phyloP scores from a whole-genome alignment of 1,140 invertebrate genomes.

The Bombus sibiricus region DNA sequence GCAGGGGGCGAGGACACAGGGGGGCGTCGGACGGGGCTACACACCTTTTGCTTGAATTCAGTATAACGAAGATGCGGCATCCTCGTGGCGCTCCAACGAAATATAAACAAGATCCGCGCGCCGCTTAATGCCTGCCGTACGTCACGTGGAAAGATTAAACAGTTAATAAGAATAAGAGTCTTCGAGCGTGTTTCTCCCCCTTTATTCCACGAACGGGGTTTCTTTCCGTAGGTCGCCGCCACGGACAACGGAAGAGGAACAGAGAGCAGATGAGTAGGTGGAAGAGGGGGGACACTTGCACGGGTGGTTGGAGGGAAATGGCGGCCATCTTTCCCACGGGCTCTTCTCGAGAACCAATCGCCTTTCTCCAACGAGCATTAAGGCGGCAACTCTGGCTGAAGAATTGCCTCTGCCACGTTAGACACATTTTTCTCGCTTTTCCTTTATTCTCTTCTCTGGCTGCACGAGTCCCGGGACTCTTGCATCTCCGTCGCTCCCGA shows the following conservation, averaged over 20 bases:
- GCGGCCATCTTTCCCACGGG: slow-evolving; percentile 82
- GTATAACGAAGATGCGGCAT: slow-evolving; percentile 65
- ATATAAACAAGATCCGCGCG: slow-evolving; percentile 79
- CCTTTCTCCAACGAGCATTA: slow-evolving; percentile 79
- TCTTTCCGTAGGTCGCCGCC: slow-evolving; percentile 66
- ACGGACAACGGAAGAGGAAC: slow-evolving; percentile 47
- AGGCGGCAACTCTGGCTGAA: slow-evolving; percentile 83
- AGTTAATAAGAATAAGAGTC: slow-evolving; percentile 84
- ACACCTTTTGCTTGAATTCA: not conserved
- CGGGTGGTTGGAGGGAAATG: slow-evolving; percentile 83
- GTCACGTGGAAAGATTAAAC: slow-evolving; percentile 83
- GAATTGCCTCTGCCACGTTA: slow-evolving; percentile 83
- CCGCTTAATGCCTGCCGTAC: slow-evolving; percentile 79
- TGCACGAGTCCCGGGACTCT: slow-evolving; percentile 69
- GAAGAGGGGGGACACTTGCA: slow-evolving; percentile 72
- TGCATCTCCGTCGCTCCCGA: slow-evolving; percentile 55
- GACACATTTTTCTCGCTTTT: slow-evolving; percentile 84
- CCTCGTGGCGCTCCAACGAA: slow-evolving; percentile 72
- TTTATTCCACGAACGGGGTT: slow-evolving; percentile 73
- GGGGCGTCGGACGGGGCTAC: not conserved
- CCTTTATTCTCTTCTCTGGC: slow-evolving; percentile 80
- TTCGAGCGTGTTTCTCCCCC: slow-evolving; percentile 66
- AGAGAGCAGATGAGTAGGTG: slow-evolving; percentile 39
- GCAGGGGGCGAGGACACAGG: not conserved
- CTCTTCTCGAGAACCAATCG: slow-evolving; percentile 83